Percentiles rank a stretch among this genome's conserved stretches.
These are phyloP conservation scores for Agelas oroides DNA, from an alignment of 37 sponge, comb jelly and placozoan species.

Conservation along the genomic window DNA sequence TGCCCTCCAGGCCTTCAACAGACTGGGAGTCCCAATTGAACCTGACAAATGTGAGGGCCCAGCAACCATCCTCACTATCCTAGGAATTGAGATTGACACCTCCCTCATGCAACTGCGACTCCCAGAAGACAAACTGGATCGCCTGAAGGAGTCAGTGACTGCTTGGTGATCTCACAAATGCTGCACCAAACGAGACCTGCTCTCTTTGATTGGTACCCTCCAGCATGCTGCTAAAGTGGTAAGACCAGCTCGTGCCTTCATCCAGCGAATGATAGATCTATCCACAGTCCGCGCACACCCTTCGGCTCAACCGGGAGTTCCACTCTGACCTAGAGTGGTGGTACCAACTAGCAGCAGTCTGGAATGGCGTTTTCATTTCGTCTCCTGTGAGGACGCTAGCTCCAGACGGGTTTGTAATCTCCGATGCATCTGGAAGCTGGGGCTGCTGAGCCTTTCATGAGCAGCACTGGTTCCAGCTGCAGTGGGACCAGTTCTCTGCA, in stretches of 20 bases:
- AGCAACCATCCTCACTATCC: neutral
- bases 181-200: conserved; percentile 15
- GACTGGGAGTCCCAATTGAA: conserved; percentile 7
- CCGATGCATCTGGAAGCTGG: conserved; percentile 22
- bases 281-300: neutral
- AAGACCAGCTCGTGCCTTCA: neutral
- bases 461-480: conserved; percentile 3
- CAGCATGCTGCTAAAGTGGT: conserved; percentile 11
- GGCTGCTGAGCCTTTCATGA: conserved; percentile 11
- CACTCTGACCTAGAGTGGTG: conserved; percentile 21
- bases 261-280: conserved; percentile 24
- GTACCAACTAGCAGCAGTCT: neutral
- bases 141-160: neutral
- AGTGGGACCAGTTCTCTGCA: neutral
- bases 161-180: neutral
- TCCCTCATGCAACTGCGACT: neutral
- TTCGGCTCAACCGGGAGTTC: conserved; percentile 13
- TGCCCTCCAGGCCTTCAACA: neutral
- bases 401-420: neutral
- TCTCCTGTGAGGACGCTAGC: neutral
- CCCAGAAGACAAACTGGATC: conserved; percentile 4
- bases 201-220: conserved; percentile 1
- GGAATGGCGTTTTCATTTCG: conserved; percentile 9
- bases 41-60: conserved; percentile 20
- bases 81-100: conserved; percentile 14